A percentile compares a stretch with the other conserved stretches of the same genome.
phyloP scores from a whole-genome alignment of 2,113 vertebrate genomes.

The Urocitellus parryii region DNA sequence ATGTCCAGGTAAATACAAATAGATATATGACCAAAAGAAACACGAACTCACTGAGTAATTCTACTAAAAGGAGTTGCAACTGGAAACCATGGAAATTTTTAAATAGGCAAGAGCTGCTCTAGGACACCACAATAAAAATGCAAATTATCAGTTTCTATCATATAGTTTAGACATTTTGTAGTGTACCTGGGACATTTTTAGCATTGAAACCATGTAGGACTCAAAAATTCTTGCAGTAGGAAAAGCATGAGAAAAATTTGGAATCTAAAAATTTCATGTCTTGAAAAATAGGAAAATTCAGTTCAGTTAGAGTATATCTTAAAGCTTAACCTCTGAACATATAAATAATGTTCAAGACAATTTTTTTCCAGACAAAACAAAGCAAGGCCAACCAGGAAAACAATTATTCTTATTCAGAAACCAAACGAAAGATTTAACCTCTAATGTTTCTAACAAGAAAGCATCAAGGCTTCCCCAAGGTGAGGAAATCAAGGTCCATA shows the following conservation, averaged over 20 bases:
- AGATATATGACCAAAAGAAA: slow-evolving; percentile 62
- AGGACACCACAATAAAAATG: slow-evolving; percentile 9
- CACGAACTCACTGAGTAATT: slow-evolving; percentile 43
- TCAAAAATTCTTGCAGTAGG: not conserved
- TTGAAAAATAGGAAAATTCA: slow-evolving; percentile 47
- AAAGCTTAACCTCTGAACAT: not conserved
- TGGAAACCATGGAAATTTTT: slow-evolving; percentile 24
- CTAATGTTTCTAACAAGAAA: slow-evolving; percentile 1
- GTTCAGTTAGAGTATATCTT: not conserved
- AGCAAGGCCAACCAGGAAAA: slow-evolving; percentile 14
- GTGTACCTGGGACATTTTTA: not conserved
- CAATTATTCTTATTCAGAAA: slow-evolving; percentile 51
- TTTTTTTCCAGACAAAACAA: slow-evolving; percentile 63
- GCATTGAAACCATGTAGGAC: not conserved
- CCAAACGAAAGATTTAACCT: not conserved
- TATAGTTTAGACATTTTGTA: not conserved
- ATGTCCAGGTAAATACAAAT: slow-evolving; percentile 57
- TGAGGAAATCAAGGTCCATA: not conserved
- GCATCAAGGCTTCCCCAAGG: not conserved
- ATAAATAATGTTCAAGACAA: not conserved
- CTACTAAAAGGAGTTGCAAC: not conserved
- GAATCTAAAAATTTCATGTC: not conserved
- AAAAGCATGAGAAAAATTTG: not conserved
- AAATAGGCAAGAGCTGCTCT: not conserved
- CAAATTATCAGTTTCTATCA: not conserved